Conservation (phyloP, 2,113 vertebrate genomes). For the Amphiprion ocellaris region DNA sequence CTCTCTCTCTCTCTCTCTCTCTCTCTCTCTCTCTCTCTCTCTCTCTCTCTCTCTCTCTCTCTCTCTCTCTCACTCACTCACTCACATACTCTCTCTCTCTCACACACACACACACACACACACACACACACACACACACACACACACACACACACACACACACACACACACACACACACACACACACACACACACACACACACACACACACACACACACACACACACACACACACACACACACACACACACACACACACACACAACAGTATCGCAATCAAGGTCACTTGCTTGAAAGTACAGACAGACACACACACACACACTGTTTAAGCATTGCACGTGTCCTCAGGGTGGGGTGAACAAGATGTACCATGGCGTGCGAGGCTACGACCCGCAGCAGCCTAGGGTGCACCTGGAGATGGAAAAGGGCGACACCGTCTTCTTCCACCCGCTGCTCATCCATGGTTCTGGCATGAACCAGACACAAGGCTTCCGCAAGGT, state of each 20-base stretch:
- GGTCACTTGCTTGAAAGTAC: conserved; percentile 73
- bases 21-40: too few relatives aligned
- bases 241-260: conserved; percentile 3
- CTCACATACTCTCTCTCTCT: too few relatives aligned
- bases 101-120: too few relatives aligned
- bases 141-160: too few relatives aligned
- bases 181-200: too few relatives aligned
- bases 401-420: conserved; percentile 90
- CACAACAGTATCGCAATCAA: accelerated
- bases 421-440: conserved; percentile 96
- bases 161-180: too few relatives aligned
- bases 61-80: too few relatives aligned
- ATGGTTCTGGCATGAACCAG: conserved; percentile 89
- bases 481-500: conserved; percentile 92
- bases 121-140: too few relatives aligned
- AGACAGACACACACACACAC: not conserved
- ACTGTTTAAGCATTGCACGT: not conserved
- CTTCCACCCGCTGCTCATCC: conserved; percentile 90
- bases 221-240: too few relatives aligned
- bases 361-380: conserved; percentile 89
- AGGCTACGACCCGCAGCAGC: conserved; percentile 73
- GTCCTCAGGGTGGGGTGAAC: conserved; percentile 88
- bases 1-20: too few relatives aligned
- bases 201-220: too few relatives aligned
- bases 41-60: too few relatives aligned